Base-by-base conservation (phyloP, 2,113 vertebrate genomes). In the Helogale parvula region DNA sequence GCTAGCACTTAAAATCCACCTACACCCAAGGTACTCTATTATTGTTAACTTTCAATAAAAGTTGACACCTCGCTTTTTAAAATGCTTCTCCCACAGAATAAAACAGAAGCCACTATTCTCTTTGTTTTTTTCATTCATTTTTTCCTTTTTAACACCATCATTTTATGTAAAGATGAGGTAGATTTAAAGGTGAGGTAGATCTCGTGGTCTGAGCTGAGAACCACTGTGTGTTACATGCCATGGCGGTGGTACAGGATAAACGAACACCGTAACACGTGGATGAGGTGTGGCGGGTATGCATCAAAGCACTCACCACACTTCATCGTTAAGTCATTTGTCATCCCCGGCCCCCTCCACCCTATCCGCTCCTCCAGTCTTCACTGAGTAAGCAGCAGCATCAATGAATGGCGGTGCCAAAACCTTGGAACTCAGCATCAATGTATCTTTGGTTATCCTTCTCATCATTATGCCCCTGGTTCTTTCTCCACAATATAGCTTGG, bases 261-360 rank as follows among this genome's bases (percentile, higher is more conserved):
- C 6, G 2, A 19, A 10, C 0, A 19, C 38, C 7, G 3, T 0
- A 4, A 7, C 3, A 17, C 12, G 0, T 7, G 16, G 0, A 8
- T 27, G 25, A 41, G 66, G 13, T 4, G 8, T 5, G 35, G 8
- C 2, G 38, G n/a, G 0, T 3, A 27, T 1, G 52, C 54, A 41
- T 17, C 25, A 17, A 50, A 50, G 29, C 27, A 2, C 17, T 25
- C 15, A 9, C 0, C 38, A 57, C 0, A 9, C 4, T 8, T n/a
- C 1, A 31, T 47, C 66, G 25, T 54, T 54, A 57, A 66, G 38
- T 60, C 38, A 15, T 14, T 12, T 88, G 69, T 57, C 15, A 72
- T 47, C 83, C 29, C 5, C 1, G 6, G 31, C 11, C 45, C 29
- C 13, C n/a, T 16, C 35, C 7, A 7, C 11, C 23, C 14, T 19